Evolutionary conservation across 64 coral and sea anemone genomes (phyloP), one percentile per base, ranked within the genome.

Genomic region (Porites lutea): DNA sequence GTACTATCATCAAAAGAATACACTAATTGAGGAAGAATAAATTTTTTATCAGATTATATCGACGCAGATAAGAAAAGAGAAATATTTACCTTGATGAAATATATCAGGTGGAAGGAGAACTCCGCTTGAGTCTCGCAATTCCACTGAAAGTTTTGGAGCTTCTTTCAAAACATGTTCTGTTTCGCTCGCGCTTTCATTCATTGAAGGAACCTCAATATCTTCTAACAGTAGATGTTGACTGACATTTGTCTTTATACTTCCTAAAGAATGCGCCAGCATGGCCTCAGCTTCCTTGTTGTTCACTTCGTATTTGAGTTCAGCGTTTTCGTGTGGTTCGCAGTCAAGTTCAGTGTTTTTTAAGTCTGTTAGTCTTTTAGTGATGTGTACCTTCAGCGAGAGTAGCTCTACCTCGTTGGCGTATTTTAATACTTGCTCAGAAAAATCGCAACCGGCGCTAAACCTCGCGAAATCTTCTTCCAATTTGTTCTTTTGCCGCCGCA

Each of bases 321-420:
- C 82, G 20, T 92, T 89, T 88, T 94, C 95, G 13, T 89, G 91
- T 13, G 95, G 92, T 44, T 78, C 91, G 13, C 89, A 59, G 7
- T 91, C 92, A 1, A 94, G 66, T 37, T 90, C 50, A 10, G 92
- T 87, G 48, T 79, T 58, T 54, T 91, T 91, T 4, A 97, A 71
- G 16, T 93, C 71, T 10, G 88, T 91, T 21, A 97, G 59, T 60
- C 95, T 87, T 50, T 91, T 64, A 27, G 61, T 94, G n/a, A 97
- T 94, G 10, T 70, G 82, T 0, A 59, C 71, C 77, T 91, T 97
- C 15, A 94, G 81, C 20, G 82, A 87, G 22, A 97, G 45, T 48
- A 97, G 68, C 48, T 97, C 95, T 2, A 97, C 95, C 60, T 97
- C 95, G 63, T 97, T 97, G 9, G 88, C 93, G 66, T 91, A 94